Evolutionary conservation across 2,797 vertebrate species (phyloP), one percentile per base, ranked within the genome.

Genomic region (Myiotriccus ornatus): DNA sequence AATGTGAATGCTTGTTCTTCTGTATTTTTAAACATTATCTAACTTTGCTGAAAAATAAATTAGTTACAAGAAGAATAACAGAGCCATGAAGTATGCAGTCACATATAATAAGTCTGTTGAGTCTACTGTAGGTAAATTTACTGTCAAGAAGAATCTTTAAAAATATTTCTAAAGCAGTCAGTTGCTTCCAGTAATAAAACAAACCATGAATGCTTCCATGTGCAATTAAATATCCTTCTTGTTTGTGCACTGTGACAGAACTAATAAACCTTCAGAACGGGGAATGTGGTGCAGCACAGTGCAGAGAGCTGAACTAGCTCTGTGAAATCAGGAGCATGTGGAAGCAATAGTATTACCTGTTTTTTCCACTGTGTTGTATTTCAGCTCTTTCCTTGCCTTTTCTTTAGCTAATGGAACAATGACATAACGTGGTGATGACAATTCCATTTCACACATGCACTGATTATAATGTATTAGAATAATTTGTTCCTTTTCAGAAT

Each of bases 21-120:
- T 73, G 30, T 41, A 78, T 70, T 86, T 91, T 90, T 65, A 77
- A 94, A 69, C 2, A 4, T 60, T 80, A 65, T 80, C 79, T 90
- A 44, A 73, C 76, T 88, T 76, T 65, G 37, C 39, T 86, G 56
- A 94, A 37, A 92, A 95, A 84, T 85, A 69, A 92, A 71, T 83
- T 32, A 88, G 50, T 75, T 78, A 52, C 43, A 84, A 64, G 57
- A 89, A 82, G 30, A 71, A 14, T 46, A 92, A 93, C 78, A 75
- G 41, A 67, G 62, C 9, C 39, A 28, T 49, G 43, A 86, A 65
- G 28, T 71, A 73, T 86, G 43, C n/a, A 95, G 63, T 70, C 65
- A 78, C 9, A 39, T 56, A 60, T 2, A 77, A 1, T 47, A 62
- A 62, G 59, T 32, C 47, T 88, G 55, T 82, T 71, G 63, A 78